Base-by-base conservation (phyloP, 2,797 vertebrate species). In the Fringilla coelebs region DNA sequence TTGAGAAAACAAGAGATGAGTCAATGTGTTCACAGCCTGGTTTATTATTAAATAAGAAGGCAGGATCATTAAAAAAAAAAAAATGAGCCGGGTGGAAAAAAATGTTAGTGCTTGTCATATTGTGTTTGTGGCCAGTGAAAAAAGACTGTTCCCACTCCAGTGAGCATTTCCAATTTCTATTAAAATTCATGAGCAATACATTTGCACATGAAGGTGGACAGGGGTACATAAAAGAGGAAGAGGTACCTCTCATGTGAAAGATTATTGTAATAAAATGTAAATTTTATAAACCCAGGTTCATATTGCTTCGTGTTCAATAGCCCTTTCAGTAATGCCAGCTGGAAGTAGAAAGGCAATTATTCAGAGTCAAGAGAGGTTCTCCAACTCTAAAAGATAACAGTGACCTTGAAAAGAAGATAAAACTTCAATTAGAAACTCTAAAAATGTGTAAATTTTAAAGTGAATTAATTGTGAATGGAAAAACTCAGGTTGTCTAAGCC, bases 1-100 rank as follows among this genome's bases (percentile, higher is more conserved):
- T 96, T 93, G 94, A 94, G 95, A 96, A 96, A 96, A 95, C 96
- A 97, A 94, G 93, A 79, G 76, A 86, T 94, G 88, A 96, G 76
- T 96, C 95, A 96, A 29, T 92, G 85, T 61, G 74, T 85, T 93
- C 94, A 90, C 71, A 91, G 83, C 63, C 71, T 94, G 41, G 80
- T 77, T 96, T 94, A 92, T 95, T 96, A 96, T 96, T 96, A 96
- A 95, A 93, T 89, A 93, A 96, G 83, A 89, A 82, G 20, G 11
- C 25, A 82, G 66, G 92, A 93, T 96, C 21, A 94, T 94, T n/a
- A n/a, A n/a, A 96, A 73, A 94, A 94, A 52, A 45, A 54, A 41
- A 31, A 90, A 68, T 13, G 25, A 92, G 52, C 15, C 86, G 15
- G 40, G 91, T 60, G 51, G 85, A 83, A 92, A 91, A 91, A 91